These are phyloP conservation scores for Tarsius wallacei DNA, from an alignment of 2,797 vertebrate species.

Conservation along the genomic window DNA sequence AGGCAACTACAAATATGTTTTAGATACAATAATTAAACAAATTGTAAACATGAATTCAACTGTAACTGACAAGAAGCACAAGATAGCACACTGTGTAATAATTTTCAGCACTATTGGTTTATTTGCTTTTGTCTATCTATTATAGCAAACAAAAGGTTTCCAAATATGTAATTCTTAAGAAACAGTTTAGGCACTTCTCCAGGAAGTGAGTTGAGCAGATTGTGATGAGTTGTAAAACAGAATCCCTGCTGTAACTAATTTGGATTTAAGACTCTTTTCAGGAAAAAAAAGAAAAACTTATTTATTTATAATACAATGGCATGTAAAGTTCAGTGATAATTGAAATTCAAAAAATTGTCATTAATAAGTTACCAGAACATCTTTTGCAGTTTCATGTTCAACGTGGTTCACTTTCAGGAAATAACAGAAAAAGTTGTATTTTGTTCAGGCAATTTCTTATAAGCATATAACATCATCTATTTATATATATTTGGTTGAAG, in stretches of 20 bases:
- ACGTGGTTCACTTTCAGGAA: not conserved
- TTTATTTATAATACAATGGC: conserved; percentile 60
- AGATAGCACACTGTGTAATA: conserved; percentile 16
- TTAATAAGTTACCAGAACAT: not conserved
- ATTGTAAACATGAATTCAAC: conserved; percentile 73
- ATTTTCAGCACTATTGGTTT: conserved; percentile 61
- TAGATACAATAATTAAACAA: conserved; percentile 76
- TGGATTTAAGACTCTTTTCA: conserved; percentile 71
- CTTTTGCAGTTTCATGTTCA: not conserved
- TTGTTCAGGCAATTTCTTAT: not conserved
- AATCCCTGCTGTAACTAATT: conserved; percentile 76
- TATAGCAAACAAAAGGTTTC: conserved; percentile 75
- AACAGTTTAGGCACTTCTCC: conserved; percentile 61
- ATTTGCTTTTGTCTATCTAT: conserved; percentile 40
- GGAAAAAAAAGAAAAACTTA: conserved; percentile 46
- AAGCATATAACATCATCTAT: not conserved
- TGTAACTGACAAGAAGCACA: conserved; percentile 55
- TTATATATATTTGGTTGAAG: not conserved
- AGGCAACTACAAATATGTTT: conserved; percentile 63
- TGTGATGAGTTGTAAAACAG: conserved; percentile 79
- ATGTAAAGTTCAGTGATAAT: not conserved
- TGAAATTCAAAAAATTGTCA: conserved; percentile 11
- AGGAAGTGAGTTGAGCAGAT: conserved; percentile 68
- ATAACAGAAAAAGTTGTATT: not conserved
- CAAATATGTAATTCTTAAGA: conserved; percentile 65